These are phyloP conservation scores for Nipponia nippon DNA, from an alignment of 2,113 vertebrate species.

Conservation along the genomic window DNA sequence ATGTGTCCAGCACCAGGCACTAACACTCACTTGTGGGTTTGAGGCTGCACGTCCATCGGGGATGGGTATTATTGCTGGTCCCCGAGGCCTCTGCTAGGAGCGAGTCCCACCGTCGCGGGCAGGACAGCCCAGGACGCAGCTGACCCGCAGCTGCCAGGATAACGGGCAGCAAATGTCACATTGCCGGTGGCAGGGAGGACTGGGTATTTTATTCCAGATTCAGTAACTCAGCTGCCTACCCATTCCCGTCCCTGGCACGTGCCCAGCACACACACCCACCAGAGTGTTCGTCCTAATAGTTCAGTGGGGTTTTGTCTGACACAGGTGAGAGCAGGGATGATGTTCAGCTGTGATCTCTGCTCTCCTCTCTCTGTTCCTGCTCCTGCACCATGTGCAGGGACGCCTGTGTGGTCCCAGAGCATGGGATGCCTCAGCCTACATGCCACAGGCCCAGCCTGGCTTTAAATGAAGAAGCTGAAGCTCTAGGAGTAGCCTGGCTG, in stretches of 20 bases:
- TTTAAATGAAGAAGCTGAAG: neutral
- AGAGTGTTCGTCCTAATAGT: neutral
- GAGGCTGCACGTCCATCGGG: neutral
- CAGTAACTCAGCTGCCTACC: neutral
- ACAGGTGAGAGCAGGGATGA: fast-evolving
- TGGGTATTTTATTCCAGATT: neutral
- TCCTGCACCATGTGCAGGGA: neutral
- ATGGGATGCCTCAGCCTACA: fast-evolving
- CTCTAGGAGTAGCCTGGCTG: neutral
- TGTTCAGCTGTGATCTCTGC: neutral
- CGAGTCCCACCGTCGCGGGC: fast-evolving
- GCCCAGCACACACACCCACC: neutral
- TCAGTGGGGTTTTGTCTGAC: neutral
- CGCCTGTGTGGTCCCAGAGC: fast-evolving
- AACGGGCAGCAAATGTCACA: neutral
- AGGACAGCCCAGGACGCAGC: fast-evolving
- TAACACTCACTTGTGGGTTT: neutral
- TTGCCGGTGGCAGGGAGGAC: neutral
- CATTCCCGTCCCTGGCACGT: fast-evolving
- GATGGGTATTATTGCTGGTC: neutral
- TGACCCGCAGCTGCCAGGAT: neutral
- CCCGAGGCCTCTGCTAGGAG: fast-evolving
- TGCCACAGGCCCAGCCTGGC: neutral
- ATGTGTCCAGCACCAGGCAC: neutral
- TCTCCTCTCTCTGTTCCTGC: neutral